Evolutionary conservation across 1,140 invertebrate genomes (phyloP), one percentile per base, ranked within the genome.

Genomic region (Probaryconus sp.): DNA sequence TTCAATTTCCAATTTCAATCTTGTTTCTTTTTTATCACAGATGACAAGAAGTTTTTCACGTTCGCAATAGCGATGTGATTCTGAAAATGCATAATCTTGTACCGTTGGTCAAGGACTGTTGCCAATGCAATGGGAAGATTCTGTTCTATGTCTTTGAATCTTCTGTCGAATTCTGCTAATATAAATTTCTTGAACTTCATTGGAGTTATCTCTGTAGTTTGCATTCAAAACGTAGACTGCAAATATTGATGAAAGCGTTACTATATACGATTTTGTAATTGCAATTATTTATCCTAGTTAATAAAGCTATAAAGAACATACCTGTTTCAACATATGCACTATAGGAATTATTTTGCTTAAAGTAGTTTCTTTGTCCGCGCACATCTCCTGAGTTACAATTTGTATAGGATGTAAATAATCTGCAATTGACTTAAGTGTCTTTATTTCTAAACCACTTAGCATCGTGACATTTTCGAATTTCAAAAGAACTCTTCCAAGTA

Each of bases 341-440:
- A 40, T 55, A 10, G 50, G 50, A 28, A 55, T 55, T 1, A 55
- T 37, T 40, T 55, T 55, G 20, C 50, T 55, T 7, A 18, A 26
- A 17, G 50, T 55, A 1, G 35, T 55, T 18, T 28, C 35, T 18
- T 40, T 55, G 6, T 55, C 35, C 14, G 50, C 50, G 11, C 21
- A 55, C 50, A 55, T 55, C 30, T 40, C 50, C 3, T 17, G 0
- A 10, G 21, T 55, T 13, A 37, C 50, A 5, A 40, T 10, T 55
- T 55, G 37, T 10, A 55, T 21, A 3, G 50, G 50, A 28, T 40
- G 50, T 14, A 45, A 28, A 28, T 28, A 28, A 6, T 45, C 16
- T 18, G 42, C 42, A 9, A 45, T 28, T 13, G 11, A 13, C 2
- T 13, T 20, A 5, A 45, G 16, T 5, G 24, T 13, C 1, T 26